A percentile compares a stretch with the other conserved stretches of the same genome.
Conservation (phyloP, 1,140 invertebrate species). For the Eufriesea mexicana region DNA sequence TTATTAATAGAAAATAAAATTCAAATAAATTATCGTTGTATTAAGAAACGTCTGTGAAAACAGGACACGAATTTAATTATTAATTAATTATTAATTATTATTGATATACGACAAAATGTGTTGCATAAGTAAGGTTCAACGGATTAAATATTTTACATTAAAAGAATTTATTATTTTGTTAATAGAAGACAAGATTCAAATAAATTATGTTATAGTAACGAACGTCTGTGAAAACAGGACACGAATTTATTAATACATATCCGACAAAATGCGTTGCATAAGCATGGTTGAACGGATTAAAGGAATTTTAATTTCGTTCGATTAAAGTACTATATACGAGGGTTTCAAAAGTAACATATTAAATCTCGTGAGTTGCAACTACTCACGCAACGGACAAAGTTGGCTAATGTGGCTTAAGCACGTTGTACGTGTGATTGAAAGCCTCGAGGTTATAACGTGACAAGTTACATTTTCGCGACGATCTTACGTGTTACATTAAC, state of each 20-base stretch:
- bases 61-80: not conserved
- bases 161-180: too few relatives aligned
- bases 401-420: conserved; percentile 1
- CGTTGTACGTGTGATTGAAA: conserved; percentile 29
- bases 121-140: conserved; percentile 7
- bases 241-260: not conserved
- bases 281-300: conserved; percentile 8
- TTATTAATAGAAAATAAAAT: too few relatives aligned
- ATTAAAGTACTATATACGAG: not conserved
- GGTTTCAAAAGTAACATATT: conserved; percentile 16
- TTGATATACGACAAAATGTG: not conserved
- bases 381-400: not conserved
- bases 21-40: not conserved
- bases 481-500: conserved; percentile 10
- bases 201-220: not conserved
- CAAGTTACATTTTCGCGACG: conserved; percentile 15
- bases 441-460: conserved; percentile 6
- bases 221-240: not conserved
- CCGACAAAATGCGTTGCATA: not conserved
- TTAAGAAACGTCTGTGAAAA: not conserved
- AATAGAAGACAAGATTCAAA: too few relatives aligned
- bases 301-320: conserved; percentile 3
- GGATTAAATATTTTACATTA: not conserved
- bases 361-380: conserved; percentile 31
- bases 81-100: too few relatives aligned